A percentile compares a stretch with the other conserved stretches of the same genome.
phyloP scores from a whole-genome alignment of 1,140 invertebrate species.

The Bombus affinis region DNA sequence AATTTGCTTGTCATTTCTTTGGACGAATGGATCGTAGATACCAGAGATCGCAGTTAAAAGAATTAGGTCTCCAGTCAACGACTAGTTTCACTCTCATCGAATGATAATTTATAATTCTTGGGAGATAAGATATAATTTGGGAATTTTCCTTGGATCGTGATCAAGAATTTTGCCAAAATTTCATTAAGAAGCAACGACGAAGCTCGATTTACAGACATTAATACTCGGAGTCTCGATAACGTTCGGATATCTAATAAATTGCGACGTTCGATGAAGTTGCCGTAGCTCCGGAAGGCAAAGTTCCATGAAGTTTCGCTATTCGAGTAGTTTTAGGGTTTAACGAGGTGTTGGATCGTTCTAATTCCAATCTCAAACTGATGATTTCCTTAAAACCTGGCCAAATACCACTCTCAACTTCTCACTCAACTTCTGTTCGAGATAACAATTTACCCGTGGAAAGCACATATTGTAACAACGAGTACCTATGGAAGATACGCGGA shows the following conservation, averaged over 20 bases:
- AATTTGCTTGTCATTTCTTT: neutral
- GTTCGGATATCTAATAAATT: slow-evolving; percentile 8
- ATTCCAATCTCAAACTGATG: neutral
- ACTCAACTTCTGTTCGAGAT: neutral
- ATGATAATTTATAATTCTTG: neutral
- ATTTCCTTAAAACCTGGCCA: neutral
- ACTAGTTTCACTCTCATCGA: neutral
- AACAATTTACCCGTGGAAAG: neutral
- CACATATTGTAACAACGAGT: neutral
- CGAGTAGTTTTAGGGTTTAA: neutral
- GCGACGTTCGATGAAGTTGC: slow-evolving; percentile 14
- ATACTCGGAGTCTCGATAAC: slow-evolving; percentile 7
- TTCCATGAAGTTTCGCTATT: neutral
- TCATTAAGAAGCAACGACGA: neutral
- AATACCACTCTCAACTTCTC: neutral
- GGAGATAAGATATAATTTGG: neutral
- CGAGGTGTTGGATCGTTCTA: slow-evolving; percentile 12
- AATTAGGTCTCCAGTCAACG: neutral
- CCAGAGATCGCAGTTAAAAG: neutral
- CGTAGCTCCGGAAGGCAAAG: neutral
- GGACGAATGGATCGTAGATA: no score
- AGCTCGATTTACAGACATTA: slow-evolving; percentile 3
- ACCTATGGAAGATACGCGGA: neutral
- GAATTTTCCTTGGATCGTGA: neutral
- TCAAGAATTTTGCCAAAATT: neutral